A percentile compares a stretch with the other conserved stretches of the same genome.
These are phyloP conservation scores for Oophaga pumilio DNA, from an alignment of 2,113 vertebrate species.

Conservation along the genomic window DNA sequence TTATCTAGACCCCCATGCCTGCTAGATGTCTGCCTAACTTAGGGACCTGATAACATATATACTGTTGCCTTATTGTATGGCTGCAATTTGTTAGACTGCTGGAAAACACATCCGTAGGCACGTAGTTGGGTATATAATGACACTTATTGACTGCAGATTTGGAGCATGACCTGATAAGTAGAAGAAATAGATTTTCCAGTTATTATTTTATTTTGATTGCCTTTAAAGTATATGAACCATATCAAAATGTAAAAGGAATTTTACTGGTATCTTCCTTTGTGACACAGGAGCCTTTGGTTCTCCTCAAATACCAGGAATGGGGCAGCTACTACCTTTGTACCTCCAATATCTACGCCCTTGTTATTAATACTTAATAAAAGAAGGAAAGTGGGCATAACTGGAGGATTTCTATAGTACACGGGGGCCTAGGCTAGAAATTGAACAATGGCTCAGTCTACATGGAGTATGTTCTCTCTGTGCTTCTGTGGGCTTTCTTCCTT, in stretches of 20 bases:
- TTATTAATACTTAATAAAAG: no score
- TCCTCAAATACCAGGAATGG: no score
- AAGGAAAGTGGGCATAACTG: no score
- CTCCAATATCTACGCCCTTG: no score
- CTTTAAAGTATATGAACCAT: not conserved
- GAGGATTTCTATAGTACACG: no score
- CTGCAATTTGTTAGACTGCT: not conserved
- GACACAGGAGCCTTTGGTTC: no score
- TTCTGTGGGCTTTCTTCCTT: no score
- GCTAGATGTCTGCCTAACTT: conserved; percentile 21
- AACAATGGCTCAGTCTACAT: no score
- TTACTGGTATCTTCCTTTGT: no score
- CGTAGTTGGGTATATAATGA: not conserved
- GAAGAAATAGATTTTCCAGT: not conserved
- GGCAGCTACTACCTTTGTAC: no score
- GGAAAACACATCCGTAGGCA: conserved; percentile 21
- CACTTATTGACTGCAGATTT: not conserved
- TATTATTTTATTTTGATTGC: not conserved
- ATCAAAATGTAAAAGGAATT: not conserved
- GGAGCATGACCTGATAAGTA: not conserved
- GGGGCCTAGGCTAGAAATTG: no score
- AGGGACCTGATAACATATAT: conserved; percentile 42
- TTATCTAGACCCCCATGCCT: conserved; percentile 54
- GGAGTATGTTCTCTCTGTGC: no score
- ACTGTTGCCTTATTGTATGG: conserved; percentile 6